Evolutionary conservation across 37 sponge, comb jelly and placozoan genomes (phyloP), one percentile per base, ranked within the genome.

Genomic region (Bolinopsis microptera): DNA sequence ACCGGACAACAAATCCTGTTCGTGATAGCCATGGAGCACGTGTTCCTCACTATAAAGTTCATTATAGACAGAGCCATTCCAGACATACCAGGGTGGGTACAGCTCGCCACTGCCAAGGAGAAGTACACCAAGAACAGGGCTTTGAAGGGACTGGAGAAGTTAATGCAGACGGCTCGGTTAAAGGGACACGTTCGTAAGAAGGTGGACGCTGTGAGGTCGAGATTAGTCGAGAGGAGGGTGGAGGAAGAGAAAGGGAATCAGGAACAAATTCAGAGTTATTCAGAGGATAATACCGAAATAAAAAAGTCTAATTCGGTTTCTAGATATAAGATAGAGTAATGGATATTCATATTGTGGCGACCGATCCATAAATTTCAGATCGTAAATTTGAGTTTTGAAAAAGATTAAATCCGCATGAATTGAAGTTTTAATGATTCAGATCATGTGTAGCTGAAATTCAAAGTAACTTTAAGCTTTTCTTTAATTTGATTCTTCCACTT

Each of bases 21-120:
- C 23, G 82, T 80, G 2, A 80, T 80, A 2, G 2, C 32, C 23
- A 80, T 80, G 82, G 69, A 92, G 68, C 92, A 92, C 36, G 5
- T 92, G 8, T 67, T 92, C 92, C 69, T 92, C 24, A 21, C 68
- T 27, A 92, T 92, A 68, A 92, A 67, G 92, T 69, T 28, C 34
- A 30, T 67, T 32, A 69, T 92, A 28, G 68, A 22, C 21, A 27
- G 69, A 22, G 92, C 68, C 9, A 92, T 92, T 5, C 92, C 92
- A 13, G 92, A 92, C 23, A n/a, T 92, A 8, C 92, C 92, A 21
- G 68, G 35, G 9, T 92, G 92, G 92, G 69, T 92, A 5, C 38
- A 48, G 23, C 69, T 69, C 13, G 92, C 32, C 9, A 28, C 31
- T 21, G 67, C 92, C 23, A 92, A 92, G 69, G 69, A 69, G 69